Evolutionary conservation across 1,140 invertebrate genomes (phyloP).

Genomic region (Goniozus legneri): DNA sequence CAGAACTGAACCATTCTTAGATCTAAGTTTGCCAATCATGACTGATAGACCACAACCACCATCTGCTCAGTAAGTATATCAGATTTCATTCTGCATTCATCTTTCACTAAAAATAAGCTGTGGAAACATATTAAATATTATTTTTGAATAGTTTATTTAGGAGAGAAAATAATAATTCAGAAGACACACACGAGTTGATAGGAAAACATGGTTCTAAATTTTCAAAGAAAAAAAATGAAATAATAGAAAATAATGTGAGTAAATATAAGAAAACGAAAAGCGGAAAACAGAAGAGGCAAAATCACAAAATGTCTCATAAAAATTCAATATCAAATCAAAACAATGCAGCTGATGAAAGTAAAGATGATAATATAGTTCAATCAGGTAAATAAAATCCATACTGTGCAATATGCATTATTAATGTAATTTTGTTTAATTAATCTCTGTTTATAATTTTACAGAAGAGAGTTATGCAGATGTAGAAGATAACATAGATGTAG

Average conservation of each 20-base stretch:
- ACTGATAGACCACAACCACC: constrained; percentile 68
- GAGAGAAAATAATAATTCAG: constrained; percentile 32
- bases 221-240: constrained; percentile 64
- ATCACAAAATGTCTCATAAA: too few species aligned
- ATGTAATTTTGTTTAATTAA: constrained; percentile 6
- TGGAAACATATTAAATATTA: background rate
- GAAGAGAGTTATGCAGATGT: constrained; percentile 71
- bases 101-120: too few species aligned
- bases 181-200: constrained; percentile 31
- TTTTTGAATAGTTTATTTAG: constrained; percentile 15
- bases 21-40: constrained; percentile 87
- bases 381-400: constrained; percentile 23
- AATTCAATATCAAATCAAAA: constrained; percentile 27
- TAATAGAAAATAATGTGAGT: constrained; percentile 31
- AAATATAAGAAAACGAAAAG: constrained; percentile 20
- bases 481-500: constrained; percentile 71
- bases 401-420: background rate
- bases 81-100: background rate
- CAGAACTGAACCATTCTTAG: constrained; percentile 87
- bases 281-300: too few species aligned
- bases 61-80: constrained; percentile 36
- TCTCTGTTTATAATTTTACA: constrained; percentile 9
- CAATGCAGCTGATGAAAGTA: constrained; percentile 35
- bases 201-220: constrained; percentile 21
- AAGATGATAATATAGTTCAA: constrained; percentile 20